A percentile compares a stretch with the other conserved stretches of the same genome.
Conservation (phyloP, 2,797 vertebrate genomes). For the Lerista edwardsae region DNA sequence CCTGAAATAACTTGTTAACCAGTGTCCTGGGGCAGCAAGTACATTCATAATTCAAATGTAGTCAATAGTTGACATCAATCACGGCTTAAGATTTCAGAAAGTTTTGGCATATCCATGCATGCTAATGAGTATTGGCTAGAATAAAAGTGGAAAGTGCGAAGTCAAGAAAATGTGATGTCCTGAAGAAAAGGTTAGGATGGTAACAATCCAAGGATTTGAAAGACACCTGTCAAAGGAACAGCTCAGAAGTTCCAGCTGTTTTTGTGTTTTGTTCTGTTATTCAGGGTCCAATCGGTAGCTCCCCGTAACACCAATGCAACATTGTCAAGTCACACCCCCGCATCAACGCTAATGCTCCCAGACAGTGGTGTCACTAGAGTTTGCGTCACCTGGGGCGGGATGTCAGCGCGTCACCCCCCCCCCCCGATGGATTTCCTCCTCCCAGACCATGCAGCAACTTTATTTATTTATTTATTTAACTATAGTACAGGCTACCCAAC, state of each 20-base stretch:
- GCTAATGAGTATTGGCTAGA: constrained; percentile 16
- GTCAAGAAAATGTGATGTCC: constrained; percentile 19
- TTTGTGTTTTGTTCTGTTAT: not conserved
- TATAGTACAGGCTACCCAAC: no score
- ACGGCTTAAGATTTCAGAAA: constrained; percentile 36
- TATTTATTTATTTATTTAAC: no score
- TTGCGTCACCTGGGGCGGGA: no score
- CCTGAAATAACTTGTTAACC: constrained; percentile 45
- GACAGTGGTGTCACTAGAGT: no score
- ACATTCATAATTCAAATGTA: constrained; percentile 45
- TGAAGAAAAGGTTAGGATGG: not conserved
- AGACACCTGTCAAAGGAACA: not conserved
- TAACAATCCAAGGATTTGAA: not conserved
- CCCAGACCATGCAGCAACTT: no score
- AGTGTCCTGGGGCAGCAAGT: constrained; percentile 45
- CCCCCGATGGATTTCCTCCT: no score
- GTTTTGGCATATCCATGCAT: not conserved
- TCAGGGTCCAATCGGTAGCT: no score
- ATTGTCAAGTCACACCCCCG: no score
- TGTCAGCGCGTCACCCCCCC: no score
- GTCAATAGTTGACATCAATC: constrained; percentile 41
- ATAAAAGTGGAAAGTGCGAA: constrained; percentile 13
- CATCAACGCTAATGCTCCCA: no score
- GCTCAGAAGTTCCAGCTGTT: not conserved
- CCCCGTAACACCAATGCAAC: no score